phyloP scores from a whole-genome alignment of 2,113 vertebrate genomes.

The Upupa epops region DNA sequence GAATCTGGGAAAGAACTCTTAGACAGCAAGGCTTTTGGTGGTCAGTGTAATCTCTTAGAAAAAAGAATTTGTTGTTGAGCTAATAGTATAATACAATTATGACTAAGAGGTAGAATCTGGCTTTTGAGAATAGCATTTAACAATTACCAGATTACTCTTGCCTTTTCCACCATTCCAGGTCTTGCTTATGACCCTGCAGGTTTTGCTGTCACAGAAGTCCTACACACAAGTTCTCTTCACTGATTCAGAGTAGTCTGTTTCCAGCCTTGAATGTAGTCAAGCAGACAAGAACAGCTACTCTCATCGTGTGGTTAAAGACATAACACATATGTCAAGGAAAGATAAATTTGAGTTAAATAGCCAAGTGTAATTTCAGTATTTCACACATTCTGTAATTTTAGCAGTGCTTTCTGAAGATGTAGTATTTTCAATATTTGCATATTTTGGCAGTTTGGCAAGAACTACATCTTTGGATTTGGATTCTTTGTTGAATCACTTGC shows the following conservation, averaged over 20 bases:
- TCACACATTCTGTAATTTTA: slow-evolving; percentile 13
- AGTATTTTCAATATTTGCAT: slow-evolving; percentile 2
- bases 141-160: background rate
- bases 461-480: background rate
- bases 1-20: background rate
- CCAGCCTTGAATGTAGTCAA: background rate
- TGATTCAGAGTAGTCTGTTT: background rate
- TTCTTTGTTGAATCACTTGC: slow-evolving; percentile 34
- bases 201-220: background rate
- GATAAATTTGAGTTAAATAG: background rate
- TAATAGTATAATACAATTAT: background rate
- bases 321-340: background rate
- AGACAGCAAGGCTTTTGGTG: background rate
- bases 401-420: background rate
- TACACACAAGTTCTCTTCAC: background rate
- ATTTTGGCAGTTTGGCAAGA: background rate
- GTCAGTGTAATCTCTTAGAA: background rate
- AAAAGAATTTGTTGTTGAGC: background rate
- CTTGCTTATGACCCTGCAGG: background rate
- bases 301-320: background rate
- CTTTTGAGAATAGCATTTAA: background rate
- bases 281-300: background rate
- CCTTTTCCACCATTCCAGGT: background rate
- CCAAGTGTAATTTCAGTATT: slow-evolving; percentile 12
- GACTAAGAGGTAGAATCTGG: background rate